Conservation (phyloP, 2,797 vertebrate genomes). For the Amphiprion clarkii region DNA sequence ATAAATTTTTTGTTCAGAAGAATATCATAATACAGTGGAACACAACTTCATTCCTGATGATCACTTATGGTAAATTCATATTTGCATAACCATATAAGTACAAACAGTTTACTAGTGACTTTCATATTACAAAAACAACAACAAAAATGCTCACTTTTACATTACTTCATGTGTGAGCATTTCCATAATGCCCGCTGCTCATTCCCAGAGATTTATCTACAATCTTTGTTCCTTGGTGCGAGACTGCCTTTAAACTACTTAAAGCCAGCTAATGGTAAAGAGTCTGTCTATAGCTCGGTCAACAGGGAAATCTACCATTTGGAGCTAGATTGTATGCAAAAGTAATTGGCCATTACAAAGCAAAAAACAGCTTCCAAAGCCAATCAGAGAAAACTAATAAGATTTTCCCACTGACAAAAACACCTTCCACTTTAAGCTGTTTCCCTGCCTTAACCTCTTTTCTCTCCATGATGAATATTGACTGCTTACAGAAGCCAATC, state of each 20-base stretch:
- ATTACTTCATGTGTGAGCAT: neutral
- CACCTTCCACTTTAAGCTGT: constrained; percentile 59
- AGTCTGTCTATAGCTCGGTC: constrained; percentile 64
- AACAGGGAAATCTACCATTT: constrained; percentile 74
- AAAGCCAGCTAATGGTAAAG: constrained; percentile 46
- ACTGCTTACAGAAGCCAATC: constrained; percentile 58
- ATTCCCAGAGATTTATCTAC: constrained; percentile 9
- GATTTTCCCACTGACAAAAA: constrained; percentile 59
- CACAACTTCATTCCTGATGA: no score
- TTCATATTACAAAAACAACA: neutral
- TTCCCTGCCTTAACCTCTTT: constrained; percentile 49
- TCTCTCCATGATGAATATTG: constrained; percentile 65
- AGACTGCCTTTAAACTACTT: constrained; percentile 33
- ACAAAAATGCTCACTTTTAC: neutral
- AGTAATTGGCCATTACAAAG: constrained; percentile 79
- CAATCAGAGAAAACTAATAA: constrained; percentile 70
- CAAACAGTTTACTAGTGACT: no score
- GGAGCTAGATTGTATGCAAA: constrained; percentile 57
- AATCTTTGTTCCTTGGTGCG: constrained; percentile 23
- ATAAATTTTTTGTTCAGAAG: neutral
- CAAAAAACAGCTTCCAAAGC: constrained; percentile 65
- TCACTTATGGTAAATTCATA: no score
- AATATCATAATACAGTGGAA: no score
- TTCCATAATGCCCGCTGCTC: constrained; percentile 8
- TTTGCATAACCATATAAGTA: no score